phyloP scores from a whole-genome alignment of 2,797 vertebrate species.

The Neomorphus geoffroyi region DNA sequence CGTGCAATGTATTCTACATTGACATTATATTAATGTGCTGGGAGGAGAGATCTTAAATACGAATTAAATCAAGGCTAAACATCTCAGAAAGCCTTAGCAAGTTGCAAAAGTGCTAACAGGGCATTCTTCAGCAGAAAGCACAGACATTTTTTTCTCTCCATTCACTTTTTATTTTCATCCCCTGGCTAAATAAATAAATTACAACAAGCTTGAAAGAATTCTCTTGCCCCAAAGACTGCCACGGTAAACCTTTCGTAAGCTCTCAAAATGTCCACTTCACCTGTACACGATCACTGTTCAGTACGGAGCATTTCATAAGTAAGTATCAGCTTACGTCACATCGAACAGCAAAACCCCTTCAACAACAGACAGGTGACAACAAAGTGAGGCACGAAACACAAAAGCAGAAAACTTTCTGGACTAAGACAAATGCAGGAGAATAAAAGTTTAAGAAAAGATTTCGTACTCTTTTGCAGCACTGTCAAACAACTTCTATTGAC shows the following conservation, averaged over 20 bases:
- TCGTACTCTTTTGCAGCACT: slow-evolving; percentile 55
- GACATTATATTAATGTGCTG: slow-evolving; percentile 70
- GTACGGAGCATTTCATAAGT: not conserved
- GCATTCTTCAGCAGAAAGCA: slow-evolving; percentile 35
- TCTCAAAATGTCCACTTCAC: slow-evolving; percentile 40
- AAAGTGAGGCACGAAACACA: slow-evolving; percentile 1
- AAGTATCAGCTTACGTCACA: not conserved
- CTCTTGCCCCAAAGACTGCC: not conserved
- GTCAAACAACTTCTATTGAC: slow-evolving; percentile 68
- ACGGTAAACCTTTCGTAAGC: not conserved
- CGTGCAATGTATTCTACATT: slow-evolving; percentile 57
- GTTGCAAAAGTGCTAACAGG: not conserved
- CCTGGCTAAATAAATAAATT: slow-evolving; percentile 33
- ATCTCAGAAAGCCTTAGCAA: slow-evolving; percentile 38
- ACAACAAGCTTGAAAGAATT: not conserved
- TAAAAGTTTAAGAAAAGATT: slow-evolving; percentile 69
- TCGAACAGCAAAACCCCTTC: not conserved
- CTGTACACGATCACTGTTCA: not conserved
- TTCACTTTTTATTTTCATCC: slow-evolving; percentile 9
- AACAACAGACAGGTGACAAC: slow-evolving; percentile 23
- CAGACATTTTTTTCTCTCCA: not conserved
- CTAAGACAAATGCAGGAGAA: slow-evolving; percentile 54
- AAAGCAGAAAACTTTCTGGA: slow-evolving; percentile 64
- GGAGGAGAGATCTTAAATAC: slow-evolving; percentile 68
- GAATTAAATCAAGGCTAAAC: slow-evolving; percentile 69